Percentiles rank a stretch among this genome's conserved stretches.
phyloP scores from a whole-genome alignment of 2,888 invertebrate genomes.

The Agonopterix arenella region DNA sequence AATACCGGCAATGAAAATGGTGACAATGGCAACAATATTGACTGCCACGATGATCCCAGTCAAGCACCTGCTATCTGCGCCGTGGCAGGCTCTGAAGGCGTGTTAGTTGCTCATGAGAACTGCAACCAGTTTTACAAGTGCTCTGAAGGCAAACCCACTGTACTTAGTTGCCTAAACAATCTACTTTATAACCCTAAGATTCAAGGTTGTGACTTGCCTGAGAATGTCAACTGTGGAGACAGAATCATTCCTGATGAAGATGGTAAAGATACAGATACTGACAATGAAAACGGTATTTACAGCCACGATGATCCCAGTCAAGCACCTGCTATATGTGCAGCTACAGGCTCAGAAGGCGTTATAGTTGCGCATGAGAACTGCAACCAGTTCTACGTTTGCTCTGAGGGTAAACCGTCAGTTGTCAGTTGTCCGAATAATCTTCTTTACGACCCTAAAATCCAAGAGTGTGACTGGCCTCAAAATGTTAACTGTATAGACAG shows the following conservation, averaged over 20 bases:
- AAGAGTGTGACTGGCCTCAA: constrained; percentile 25
- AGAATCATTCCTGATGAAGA: not conserved
- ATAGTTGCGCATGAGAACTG: constrained; percentile 28
- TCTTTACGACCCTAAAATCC: constrained; percentile 23
- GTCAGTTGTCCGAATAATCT: constrained; percentile 16
- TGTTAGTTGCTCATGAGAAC: constrained; percentile 31
- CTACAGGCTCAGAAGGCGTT: constrained; percentile 11
- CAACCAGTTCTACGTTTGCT: constrained; percentile 27
- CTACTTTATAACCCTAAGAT: constrained; percentile 26
- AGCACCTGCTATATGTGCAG: constrained; percentile 14
- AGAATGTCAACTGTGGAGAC: constrained; percentile 17
- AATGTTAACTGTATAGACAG: not conserved
- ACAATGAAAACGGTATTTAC: too few species aligned
- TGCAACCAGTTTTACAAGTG: constrained; percentile 39
- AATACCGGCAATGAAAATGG: constrained; percentile 5
- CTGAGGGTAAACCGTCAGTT: constrained; percentile 19
- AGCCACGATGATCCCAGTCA: constrained; percentile 11
- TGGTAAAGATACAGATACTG: not conserved
- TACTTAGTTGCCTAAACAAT: constrained; percentile 17
- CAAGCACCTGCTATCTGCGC: constrained; percentile 33
- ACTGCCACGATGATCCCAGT: constrained; percentile 2
- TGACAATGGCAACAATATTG: not conserved
- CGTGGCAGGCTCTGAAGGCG: constrained; percentile 23
- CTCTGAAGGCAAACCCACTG: constrained; percentile 19
- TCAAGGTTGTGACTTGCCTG: constrained; percentile 29